Evolutionary conservation across 2,113 vertebrate genomes (phyloP).

Genomic region (Coryphaenoides rupestris): DNA sequence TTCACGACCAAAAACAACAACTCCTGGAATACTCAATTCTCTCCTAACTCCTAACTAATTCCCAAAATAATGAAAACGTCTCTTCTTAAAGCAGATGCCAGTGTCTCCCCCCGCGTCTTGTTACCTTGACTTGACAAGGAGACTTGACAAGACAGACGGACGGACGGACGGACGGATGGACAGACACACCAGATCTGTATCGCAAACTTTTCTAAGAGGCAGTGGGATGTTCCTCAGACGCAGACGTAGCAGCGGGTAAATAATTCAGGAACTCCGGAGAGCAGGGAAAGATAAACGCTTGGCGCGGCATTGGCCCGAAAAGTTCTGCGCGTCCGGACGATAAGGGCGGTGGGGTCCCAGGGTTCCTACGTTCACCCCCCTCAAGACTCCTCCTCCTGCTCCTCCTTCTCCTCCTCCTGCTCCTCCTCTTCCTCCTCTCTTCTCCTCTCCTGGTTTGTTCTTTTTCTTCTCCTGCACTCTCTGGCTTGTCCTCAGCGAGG

Average conservation of each 20-base stretch:
- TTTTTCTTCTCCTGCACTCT: background rate
- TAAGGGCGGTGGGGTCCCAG: conserved; percentile 7
- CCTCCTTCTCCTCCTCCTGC: background rate
- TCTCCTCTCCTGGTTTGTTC: background rate
- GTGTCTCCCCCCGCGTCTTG: no score
- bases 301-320: conserved; percentile 8
- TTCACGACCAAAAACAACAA: no score
- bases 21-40: no score
- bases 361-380: background rate
- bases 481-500: conserved; percentile 1
- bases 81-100: no score
- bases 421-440: background rate
- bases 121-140: no score
- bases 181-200: no score
- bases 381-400: background rate
- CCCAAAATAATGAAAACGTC: no score
- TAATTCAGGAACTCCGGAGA: conserved; percentile 50
- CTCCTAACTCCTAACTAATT: no score
- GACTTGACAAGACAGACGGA: no score
- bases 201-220: no score
- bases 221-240: no score
- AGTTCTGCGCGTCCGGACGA: conserved; percentile 46
- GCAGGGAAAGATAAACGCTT: conserved; percentile 21
- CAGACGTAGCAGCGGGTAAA: conserved; percentile 27
- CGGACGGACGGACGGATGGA: no score